Evolutionary conservation across 2,888 invertebrate species (phyloP).

Genomic region (Ceratothoa steindachneri): DNA sequence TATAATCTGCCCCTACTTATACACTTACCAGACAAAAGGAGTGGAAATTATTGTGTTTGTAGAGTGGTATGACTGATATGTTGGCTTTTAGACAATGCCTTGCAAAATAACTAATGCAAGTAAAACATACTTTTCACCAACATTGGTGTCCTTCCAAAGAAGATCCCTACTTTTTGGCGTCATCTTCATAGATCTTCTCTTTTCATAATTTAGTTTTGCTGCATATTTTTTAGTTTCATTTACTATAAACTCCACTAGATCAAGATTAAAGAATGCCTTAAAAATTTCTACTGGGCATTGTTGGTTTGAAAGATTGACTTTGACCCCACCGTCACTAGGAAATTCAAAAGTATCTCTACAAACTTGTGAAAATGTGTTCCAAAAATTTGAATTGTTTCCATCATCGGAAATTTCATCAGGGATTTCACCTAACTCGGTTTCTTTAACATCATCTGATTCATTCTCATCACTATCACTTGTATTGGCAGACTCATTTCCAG

Average conservation of each 20-base stretch:
- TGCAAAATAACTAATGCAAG: constrained; percentile 9
- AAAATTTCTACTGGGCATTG: constrained; percentile 5
- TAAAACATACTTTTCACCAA: neutral
- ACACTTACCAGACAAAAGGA: neutral
- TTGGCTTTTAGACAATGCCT: neutral
- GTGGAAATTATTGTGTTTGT: neutral
- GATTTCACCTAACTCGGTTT: neutral
- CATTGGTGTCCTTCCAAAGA: neutral
- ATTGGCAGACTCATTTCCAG: neutral
- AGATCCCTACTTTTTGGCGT: constrained; percentile 7
- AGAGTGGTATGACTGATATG: neutral
- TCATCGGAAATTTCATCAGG: neutral
- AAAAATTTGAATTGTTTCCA: neutral
- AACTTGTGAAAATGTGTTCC: neutral
- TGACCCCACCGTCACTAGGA: constrained; percentile 1
- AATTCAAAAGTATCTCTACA: neutral
- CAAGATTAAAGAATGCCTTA: constrained; percentile 1
- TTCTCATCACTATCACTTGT: neutral
- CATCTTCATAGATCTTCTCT: neutral
- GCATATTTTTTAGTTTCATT: constrained; percentile 5
- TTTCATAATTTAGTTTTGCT: neutral
- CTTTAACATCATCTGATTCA: neutral
- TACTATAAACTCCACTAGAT: neutral
- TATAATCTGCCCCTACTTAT: constrained; percentile 7
- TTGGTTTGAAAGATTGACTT: neutral